Evolutionary conservation across 2,888 invertebrate genomes (phyloP).

Genomic region (Eumerus sabulonum): DNA sequence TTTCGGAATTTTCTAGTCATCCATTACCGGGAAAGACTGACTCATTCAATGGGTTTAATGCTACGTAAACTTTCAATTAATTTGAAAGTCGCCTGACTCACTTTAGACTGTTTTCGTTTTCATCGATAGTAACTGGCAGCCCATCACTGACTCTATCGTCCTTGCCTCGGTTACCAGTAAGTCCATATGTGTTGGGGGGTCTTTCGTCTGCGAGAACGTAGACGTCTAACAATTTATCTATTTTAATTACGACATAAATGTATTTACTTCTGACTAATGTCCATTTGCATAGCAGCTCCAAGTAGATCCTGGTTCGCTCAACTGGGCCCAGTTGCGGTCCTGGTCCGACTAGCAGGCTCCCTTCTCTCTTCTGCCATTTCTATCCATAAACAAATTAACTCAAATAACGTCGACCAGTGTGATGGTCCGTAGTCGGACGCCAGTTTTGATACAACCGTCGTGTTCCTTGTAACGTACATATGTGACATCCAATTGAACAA

Average conservation of each 20-base stretch:
- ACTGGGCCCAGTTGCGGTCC: not conserved
- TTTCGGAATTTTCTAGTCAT: too few relatives aligned
- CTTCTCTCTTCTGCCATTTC: not conserved
- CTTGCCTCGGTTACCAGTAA: too few relatives aligned
- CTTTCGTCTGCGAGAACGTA: not conserved
- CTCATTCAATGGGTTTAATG: conserved; percentile 36
- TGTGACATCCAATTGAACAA: conserved; percentile 55
- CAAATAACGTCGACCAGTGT: conserved; percentile 20
- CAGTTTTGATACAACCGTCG: not conserved
- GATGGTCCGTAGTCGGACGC: not conserved
- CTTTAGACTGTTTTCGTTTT: not conserved
- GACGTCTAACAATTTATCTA: conserved; percentile 45
- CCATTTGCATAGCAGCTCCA: conserved; percentile 40
- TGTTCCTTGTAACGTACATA: not conserved
- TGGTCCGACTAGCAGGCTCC: not conserved
- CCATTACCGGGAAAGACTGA: not conserved
- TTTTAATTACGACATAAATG: conserved; percentile 62
- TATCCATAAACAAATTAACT: conserved; percentile 55
- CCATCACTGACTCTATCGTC: too few relatives aligned
- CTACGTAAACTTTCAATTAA: conserved; percentile 65
- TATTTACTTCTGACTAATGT: conserved; percentile 61
- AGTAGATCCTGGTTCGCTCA: not conserved
- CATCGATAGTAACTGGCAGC: not conserved
- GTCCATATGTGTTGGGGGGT: too few relatives aligned
- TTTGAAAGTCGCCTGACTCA: conserved; percentile 12